Base-by-base conservation (phyloP, 2,797 vertebrate genomes). In the Poecilia picta region DNA sequence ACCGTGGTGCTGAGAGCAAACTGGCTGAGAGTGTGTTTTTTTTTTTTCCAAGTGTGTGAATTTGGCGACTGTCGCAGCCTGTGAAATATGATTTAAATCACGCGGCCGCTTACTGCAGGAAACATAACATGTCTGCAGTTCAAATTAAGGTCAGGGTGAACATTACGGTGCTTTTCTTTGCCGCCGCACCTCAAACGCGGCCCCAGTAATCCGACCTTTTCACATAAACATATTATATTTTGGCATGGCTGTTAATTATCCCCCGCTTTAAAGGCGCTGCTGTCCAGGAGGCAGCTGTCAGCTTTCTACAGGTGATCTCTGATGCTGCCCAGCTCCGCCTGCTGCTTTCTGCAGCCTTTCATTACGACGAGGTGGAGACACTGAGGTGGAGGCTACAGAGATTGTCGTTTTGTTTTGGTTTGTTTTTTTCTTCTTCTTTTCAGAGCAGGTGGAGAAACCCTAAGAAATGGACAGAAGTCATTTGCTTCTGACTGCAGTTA, bases 271-370 rank as follows among this genome's bases (percentile, higher is more conserved):
- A 41, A 41, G 82, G 76, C 81, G 64, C 88, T 78, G 85, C 85
- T 80, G 87, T 77, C 81, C 78, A 85, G 70, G 74, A 46, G 33
- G 82, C 71, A 66, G 79, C 81, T 90, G 86, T 91, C 90, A 86
- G 85, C 85, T 86, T 91, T 25, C 78, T 73, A 87, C 94, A 94
- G 93, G 90, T 95, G 93, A 83, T 90, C 83, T 85, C 79, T 83
- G 80, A 89, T 70, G 84, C 72, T 51, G 46, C 79, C 73, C 36
- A 59, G 80, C 81, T 82, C 74, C 15, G 23, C 79, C 41, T 51
- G 80, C 80, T 81, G 74, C 15, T 66, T 77, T 81, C 76, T 8
- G 36, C 85, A 90, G 87, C 79, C 89, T 88, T 20, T 94, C 89
- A 95, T 94, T 92, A 94, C 10, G 13, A 39, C 36, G n/a, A 64